phyloP scores from a whole-genome alignment of 2,888 invertebrate genomes.

The Ametastegia equiseti region DNA sequence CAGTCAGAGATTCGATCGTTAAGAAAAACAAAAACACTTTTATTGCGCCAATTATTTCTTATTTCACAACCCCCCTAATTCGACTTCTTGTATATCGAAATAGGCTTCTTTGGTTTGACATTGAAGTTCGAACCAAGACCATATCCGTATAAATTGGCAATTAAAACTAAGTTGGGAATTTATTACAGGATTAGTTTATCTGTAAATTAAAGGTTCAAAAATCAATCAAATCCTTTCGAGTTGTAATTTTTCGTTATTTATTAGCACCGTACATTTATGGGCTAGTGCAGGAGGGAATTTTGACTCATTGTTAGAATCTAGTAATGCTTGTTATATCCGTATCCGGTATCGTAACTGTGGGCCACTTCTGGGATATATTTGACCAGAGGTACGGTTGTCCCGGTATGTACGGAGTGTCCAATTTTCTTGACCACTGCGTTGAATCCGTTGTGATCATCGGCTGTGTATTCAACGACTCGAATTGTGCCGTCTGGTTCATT shows the following conservation, averaged over 20 bases:
- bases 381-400: neutral
- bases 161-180: too few species aligned
- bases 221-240: too few species aligned
- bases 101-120: too few species aligned
- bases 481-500: constrained; percentile 69
- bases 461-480: constrained; percentile 69
- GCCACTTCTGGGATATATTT: neutral
- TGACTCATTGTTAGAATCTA: neutral
- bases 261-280: neutral
- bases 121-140: too few species aligned
- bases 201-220: too few species aligned
- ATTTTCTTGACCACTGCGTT: constrained; percentile 71
- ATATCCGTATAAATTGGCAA: too few species aligned
- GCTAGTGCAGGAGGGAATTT: neutral
- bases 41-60: neutral
- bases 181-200: too few species aligned
- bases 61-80: neutral
- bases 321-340: constrained; percentile 25
- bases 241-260: neutral
- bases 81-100: too few species aligned
- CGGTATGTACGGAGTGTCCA: constrained; percentile 65
- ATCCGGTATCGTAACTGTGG: constrained; percentile 2
- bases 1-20: neutral
- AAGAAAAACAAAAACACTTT: neutral
- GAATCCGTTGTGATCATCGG: constrained; percentile 69